phyloP scores from a whole-genome alignment of 2,797 vertebrate species.

The Muscicapa comitata region DNA sequence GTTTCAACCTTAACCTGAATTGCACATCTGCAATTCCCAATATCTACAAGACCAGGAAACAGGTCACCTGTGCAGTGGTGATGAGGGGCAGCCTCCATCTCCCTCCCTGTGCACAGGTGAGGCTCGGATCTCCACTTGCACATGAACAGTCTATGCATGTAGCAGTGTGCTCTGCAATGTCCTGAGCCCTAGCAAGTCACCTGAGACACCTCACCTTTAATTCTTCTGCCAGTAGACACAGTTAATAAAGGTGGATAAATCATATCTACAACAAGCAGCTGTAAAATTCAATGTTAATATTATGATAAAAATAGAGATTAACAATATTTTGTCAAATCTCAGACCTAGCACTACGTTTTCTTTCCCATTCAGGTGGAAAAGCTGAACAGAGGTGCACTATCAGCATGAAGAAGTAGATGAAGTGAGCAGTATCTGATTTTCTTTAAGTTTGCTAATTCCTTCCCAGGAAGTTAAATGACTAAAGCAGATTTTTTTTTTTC shows the following conservation, averaged over 20 bases:
- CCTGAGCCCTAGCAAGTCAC: neutral
- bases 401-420: neutral
- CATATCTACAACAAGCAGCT: neutral
- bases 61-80: neutral
- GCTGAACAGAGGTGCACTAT: neutral
- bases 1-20: neutral
- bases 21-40: neutral
- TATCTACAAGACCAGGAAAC: neutral
- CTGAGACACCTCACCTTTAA: neutral
- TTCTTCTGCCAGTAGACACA: neutral
- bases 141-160: neutral
- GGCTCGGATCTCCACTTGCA: neutral
- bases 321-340: neutral
- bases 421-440: constrained; percentile 6
- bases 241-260: neutral
- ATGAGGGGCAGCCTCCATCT: neutral
- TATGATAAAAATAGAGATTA: neutral
- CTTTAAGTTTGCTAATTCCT: neutral
- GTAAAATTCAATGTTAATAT: neutral
- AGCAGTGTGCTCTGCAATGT: neutral
- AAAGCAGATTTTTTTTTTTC: neutral
- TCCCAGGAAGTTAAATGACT: constrained; percentile 43
- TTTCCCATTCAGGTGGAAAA: neutral
- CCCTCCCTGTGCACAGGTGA: neutral
- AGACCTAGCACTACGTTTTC: neutral